A percentile compares a stretch with the other conserved stretches of the same genome.
phyloP scores from a whole-genome alignment of 2,113 vertebrate genomes.

The Irena cyanogastra region DNA sequence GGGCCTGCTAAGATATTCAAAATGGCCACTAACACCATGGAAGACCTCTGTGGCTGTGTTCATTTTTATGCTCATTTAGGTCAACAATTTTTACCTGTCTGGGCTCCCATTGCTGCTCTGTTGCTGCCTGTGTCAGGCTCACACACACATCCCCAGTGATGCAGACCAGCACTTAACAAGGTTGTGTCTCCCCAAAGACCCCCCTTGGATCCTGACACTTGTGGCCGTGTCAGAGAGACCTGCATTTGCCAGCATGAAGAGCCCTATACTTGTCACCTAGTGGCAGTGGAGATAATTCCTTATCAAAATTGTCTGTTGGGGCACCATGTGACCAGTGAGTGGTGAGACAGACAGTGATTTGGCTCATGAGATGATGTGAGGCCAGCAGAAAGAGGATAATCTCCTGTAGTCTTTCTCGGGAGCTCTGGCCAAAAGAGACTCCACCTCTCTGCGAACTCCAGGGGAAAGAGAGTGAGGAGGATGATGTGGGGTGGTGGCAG shows the following conservation, averaged over 20 bases:
- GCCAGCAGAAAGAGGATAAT: background rate
- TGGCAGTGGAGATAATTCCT: background rate
- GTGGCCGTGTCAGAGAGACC: background rate
- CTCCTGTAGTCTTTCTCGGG: background rate
- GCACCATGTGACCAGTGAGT: background rate
- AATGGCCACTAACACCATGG: background rate
- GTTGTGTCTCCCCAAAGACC: background rate
- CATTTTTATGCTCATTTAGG: background rate
- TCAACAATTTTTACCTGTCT: background rate
- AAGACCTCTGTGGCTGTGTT: background rate
- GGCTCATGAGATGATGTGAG: background rate
- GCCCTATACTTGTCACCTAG: background rate
- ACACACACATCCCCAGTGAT: background rate
- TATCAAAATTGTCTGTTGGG: background rate
- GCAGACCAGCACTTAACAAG: background rate
- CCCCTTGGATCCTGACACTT: background rate
- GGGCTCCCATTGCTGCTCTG: background rate
- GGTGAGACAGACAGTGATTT: background rate
- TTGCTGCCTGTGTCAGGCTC: background rate
- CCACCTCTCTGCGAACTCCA: background rate
- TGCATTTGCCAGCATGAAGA: background rate
- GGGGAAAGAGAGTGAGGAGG: background rate
- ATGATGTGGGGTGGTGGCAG: too few relatives aligned
- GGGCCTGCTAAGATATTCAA: background rate
- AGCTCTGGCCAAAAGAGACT: background rate